Evolutionary conservation across 1,140 invertebrate genomes (phyloP), one percentile per base, ranked within the genome.

Genomic region (Melitaea cinxia): DNA sequence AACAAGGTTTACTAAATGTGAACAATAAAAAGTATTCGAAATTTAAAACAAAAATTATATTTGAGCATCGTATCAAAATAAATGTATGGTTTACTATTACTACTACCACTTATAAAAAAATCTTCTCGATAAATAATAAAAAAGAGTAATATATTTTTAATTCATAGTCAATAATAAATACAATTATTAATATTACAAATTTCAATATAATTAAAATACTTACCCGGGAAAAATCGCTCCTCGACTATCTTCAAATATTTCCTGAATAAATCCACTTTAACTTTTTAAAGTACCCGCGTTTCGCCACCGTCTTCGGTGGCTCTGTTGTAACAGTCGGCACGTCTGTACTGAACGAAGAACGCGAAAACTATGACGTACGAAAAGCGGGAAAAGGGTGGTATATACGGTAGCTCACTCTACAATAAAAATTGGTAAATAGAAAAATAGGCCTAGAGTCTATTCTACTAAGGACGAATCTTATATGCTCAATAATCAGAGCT

Each of bases 231-330:
- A 60, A 68, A 53, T 59, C 49, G 55, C 65, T 68, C 65, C 58
- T 68, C 65, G 58, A 68, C 65, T 54, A 68, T 68, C 58, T 61
- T 56, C 52, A 68, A 23, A 39, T 68, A 68, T 68, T 68, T 68
- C 65, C 65, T 68, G 30, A 68, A 57, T 68, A 68, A 62, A 68
- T 68, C 65, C 65, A 68, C 65, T 62, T 68, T 68, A 68, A 68
- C 65, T 68, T 61, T 49, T 68, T 66, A 59, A 59, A 66, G 39
- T 68, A 57, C 58, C 47, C 42, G 50, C 50, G 52, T 28, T 62
- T 50, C 53, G 58, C 65, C 65, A 61, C 65, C 65, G 53, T 26
- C 45, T 28, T 49, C 30, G 65, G 52, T 50, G 65, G 58, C 65
- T 30, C 49, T 28, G 62, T 35, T 3, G 19, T 23, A 15, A n/a